phyloP scores from a whole-genome alignment of 2,888 invertebrate genomes.

The Neocrepidodera transversa region DNA sequence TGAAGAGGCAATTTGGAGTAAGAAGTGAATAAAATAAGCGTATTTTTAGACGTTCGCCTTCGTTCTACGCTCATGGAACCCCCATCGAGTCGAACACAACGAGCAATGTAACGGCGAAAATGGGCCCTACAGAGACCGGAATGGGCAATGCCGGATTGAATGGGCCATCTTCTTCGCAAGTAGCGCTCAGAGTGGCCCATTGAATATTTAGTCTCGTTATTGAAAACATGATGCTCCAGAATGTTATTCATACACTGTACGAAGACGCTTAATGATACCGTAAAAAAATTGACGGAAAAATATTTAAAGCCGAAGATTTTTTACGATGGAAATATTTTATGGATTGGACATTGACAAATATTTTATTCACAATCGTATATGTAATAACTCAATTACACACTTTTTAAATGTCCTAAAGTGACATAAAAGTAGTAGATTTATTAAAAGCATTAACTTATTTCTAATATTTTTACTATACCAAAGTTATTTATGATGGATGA shows the following conservation, averaged over 20 bases:
- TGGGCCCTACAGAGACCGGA: slow-evolving; percentile 58
- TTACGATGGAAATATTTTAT: too few relatives aligned
- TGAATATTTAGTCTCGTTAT: slow-evolving; percentile 60
- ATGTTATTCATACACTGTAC: slow-evolving; percentile 55
- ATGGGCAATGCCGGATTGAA: slow-evolving; percentile 58
- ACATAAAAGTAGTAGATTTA: too few relatives aligned
- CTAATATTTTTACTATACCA: too few relatives aligned
- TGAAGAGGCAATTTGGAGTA: slow-evolving; percentile 47
- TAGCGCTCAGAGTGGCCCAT: slow-evolving; percentile 57
- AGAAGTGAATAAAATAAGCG: slow-evolving; percentile 52
- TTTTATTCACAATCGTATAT: too few relatives aligned
- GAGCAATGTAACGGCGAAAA: slow-evolving; percentile 57
- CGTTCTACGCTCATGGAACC: slow-evolving; percentile 53
- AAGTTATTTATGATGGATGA: too few relatives aligned
- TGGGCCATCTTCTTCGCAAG: slow-evolving; percentile 57
- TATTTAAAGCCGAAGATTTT: background rate
- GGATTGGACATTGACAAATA: too few relatives aligned
- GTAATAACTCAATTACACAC: too few relatives aligned
- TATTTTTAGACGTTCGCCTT: slow-evolving; percentile 42
- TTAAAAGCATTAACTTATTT: too few relatives aligned
- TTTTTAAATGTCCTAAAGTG: too few relatives aligned
- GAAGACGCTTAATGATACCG: slow-evolving; percentile 53
- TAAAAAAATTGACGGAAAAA: slow-evolving; percentile 40
- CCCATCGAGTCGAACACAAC: slow-evolving; percentile 56
- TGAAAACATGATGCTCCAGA: slow-evolving; percentile 58